Evolutionary conservation across 2,797 vertebrate genomes (phyloP).

Genomic region (Poecilia wingei): DNA sequence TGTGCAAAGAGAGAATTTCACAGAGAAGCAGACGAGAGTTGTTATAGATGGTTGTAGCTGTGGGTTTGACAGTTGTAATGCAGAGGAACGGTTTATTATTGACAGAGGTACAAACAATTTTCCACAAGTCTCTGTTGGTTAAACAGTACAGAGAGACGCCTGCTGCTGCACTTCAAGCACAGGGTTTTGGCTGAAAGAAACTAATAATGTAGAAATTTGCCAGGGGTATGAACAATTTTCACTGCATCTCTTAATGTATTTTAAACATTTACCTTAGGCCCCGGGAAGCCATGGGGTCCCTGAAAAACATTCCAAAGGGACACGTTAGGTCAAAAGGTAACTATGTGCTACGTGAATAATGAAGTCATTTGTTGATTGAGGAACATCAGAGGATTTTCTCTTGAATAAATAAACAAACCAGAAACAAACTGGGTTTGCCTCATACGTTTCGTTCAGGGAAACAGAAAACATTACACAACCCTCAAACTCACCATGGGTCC

Average conservation of each 20-base stretch:
- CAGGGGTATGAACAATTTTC: neutral
- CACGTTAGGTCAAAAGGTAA: neutral
- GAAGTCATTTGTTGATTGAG: too few relatives aligned
- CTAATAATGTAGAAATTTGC: neutral
- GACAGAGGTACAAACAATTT: neutral
- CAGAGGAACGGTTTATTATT: neutral
- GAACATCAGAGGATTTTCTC: neutral
- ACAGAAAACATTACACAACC: neutral
- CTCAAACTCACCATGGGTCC: constrained; percentile 88
- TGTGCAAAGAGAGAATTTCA: neutral
- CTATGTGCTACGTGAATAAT: neutral
- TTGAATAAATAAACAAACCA: neutral
- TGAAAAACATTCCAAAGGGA: constrained; percentile 68
- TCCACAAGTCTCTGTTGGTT: neutral
- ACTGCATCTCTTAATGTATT: neutral
- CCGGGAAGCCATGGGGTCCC: constrained; percentile 97
- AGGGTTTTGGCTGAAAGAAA: neutral
- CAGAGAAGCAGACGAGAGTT: neutral
- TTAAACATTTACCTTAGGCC: constrained; percentile 90
- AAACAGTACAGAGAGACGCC: neutral
- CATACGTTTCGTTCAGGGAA: too few relatives aligned
- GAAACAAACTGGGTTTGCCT: neutral
- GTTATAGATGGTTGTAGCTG: neutral
- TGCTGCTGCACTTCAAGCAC: neutral
- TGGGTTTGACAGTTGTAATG: neutral